Evolutionary conservation across 2,113 vertebrate species (phyloP).

Genomic region (Pangasianodon hypophthalmus): DNA sequence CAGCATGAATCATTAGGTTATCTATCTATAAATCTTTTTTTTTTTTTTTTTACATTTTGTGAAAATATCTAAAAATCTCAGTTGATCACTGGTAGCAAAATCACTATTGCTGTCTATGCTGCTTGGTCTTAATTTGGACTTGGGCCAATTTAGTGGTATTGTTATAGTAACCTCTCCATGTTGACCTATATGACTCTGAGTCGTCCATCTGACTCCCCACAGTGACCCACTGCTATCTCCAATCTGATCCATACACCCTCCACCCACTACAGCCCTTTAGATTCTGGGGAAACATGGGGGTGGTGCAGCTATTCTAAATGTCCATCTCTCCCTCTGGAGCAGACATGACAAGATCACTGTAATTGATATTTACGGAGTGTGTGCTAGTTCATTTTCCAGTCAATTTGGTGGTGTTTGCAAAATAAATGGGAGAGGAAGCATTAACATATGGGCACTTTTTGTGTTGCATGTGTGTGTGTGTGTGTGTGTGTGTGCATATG

Average conservation of each 20-base stretch:
- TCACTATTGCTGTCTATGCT: not conserved
- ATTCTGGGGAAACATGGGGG: constrained; percentile 34
- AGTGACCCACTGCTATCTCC: constrained; percentile 7
- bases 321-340: constrained; percentile 38
- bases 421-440: constrained; percentile 37
- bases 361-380: constrained; percentile 43
- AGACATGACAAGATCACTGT: constrained; percentile 36
- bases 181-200: not conserved
- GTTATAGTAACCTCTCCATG: not conserved
- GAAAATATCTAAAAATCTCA: not conserved
- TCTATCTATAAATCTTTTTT: not conserved
- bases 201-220: not conserved
- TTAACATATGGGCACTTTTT: constrained; percentile 36
- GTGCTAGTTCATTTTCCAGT: constrained; percentile 43
- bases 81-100: not conserved
- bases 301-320: constrained; percentile 16
- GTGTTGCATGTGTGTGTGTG: not conserved
- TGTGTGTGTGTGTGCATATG: constrained; percentile 20
- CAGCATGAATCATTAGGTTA: not conserved
- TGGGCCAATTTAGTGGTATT: constrained; percentile 21
- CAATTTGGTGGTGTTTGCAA: constrained; percentile 39
- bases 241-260: not conserved
- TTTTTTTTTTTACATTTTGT: not conserved
- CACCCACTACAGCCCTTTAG: constrained; percentile 18
- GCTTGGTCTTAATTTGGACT: not conserved